Evolutionary conservation across 2,888 invertebrate genomes (phyloP).

Genomic region (Syrista parreyssii): DNA sequence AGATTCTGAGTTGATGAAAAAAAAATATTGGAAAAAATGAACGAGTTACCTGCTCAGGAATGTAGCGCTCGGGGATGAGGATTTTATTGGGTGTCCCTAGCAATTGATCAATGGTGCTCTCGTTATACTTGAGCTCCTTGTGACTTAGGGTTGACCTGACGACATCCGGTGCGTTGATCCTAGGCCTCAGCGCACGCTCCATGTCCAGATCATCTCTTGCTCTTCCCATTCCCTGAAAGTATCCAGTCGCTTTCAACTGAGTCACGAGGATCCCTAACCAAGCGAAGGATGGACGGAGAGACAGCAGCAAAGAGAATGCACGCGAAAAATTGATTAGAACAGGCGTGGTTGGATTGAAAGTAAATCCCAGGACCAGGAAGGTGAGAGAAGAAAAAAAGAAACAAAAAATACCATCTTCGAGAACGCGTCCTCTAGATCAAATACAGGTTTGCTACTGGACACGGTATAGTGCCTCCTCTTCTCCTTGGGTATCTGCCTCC

Average conservation of each 20-base stretch:
- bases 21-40: neutral
- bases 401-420: slow-evolving; percentile 57
- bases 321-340: slow-evolving; percentile 32
- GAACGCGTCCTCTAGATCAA: slow-evolving; percentile 58
- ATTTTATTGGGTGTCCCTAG: slow-evolving; percentile 91
- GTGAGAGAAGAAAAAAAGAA: slow-evolving; percentile 31
- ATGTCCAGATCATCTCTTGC: slow-evolving; percentile 88
- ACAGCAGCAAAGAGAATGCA: slow-evolving; percentile 21
- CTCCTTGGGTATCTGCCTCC: slow-evolving; percentile 83
- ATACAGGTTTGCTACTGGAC: slow-evolving; percentile 60
- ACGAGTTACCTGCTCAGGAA: slow-evolving; percentile 81
- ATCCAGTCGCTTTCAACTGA: neutral
- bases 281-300: slow-evolving; percentile 10
- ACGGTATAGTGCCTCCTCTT: slow-evolving; percentile 90
- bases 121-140: slow-evolving; percentile 76
- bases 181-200: slow-evolving; percentile 83
- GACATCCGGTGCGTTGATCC: slow-evolving; percentile 86
- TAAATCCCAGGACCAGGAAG: slow-evolving; percentile 39
- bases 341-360: slow-evolving; percentile 35
- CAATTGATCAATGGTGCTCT: slow-evolving; percentile 87
- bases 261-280: neutral
- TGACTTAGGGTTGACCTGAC: slow-evolving; percentile 83
- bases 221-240: slow-evolving; percentile 66
- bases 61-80: slow-evolving; percentile 90
- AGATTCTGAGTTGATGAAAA: neutral